These are phyloP conservation scores for Drosophila neonasuta DNA, from an alignment of 2,888 invertebrate genomes.

Conservation along the genomic window DNA sequence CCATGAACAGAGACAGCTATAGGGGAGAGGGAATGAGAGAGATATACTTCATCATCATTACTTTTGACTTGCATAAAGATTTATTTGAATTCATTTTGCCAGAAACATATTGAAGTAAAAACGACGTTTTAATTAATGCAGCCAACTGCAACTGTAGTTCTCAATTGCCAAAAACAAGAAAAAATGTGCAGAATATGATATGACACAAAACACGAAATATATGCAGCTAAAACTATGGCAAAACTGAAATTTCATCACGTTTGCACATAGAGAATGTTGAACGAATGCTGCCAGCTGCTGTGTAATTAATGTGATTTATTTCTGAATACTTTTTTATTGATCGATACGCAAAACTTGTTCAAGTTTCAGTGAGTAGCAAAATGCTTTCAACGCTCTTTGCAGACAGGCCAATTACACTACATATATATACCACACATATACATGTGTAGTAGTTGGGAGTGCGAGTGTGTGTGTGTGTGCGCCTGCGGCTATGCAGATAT, in stretches of 20 bases:
- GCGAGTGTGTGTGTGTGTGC: not conserved
- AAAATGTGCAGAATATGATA: not conserved
- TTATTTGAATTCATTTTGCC: slow-evolving; percentile 16
- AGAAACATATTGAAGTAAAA: not conserved
- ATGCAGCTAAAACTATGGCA: slow-evolving; percentile 13
- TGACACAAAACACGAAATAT: slow-evolving; percentile 11
- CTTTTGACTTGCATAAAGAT: slow-evolving; percentile 3
- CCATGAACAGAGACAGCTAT: not conserved
- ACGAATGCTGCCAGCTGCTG: slow-evolving; percentile 34
- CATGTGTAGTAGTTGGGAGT: not conserved
- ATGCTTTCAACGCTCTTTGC: slow-evolving; percentile 31
- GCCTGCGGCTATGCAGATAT: slow-evolving; percentile 59
- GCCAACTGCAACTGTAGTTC: slow-evolving; percentile 1
- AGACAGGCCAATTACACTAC: slow-evolving; percentile 37
- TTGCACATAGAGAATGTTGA: slow-evolving; percentile 23
- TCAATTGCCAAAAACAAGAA: not conserved
- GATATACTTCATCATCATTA: not conserved
- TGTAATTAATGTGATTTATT: slow-evolving; percentile 52
- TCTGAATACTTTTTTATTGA: slow-evolving; percentile 34
- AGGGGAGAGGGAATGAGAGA: too few species aligned
- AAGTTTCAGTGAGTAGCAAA: slow-evolving; percentile 41
- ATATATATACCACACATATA: not conserved
- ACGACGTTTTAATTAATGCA: slow-evolving; percentile 25
- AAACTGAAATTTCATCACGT: slow-evolving; percentile 33
- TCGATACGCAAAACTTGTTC: slow-evolving; percentile 39